phyloP scores from a whole-genome alignment of 2,797 vertebrate species.

The Taeniopygia guttata region DNA sequence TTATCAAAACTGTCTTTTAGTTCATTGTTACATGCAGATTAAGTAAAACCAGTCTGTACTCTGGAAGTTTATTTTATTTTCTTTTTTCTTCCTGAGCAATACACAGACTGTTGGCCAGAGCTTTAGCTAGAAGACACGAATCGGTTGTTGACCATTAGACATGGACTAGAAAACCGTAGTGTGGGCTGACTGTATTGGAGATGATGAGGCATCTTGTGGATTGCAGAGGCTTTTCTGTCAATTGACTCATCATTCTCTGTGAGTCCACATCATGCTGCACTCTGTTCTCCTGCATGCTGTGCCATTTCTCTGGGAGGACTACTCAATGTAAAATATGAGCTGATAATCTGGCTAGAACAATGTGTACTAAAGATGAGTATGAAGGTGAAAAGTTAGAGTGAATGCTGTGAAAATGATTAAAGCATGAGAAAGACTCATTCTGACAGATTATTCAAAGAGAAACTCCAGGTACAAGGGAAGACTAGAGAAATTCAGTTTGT shows the following conservation, averaged over 20 bases:
- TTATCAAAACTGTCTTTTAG: neutral
- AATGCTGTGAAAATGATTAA: neutral
- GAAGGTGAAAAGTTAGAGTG: neutral
- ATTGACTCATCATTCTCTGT: neutral
- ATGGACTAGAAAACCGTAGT: neutral
- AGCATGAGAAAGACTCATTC: neutral
- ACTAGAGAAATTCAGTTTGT: neutral
- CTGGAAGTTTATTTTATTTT: neutral
- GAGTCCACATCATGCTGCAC: neutral
- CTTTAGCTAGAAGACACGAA: neutral
- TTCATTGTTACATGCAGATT: neutral
- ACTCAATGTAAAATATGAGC: neutral
- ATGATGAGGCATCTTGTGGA: neutral
- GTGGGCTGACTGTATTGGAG: neutral
- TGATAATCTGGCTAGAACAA: neutral
- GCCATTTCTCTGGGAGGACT: neutral
- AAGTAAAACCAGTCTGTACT: neutral
- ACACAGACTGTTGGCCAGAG: neutral
- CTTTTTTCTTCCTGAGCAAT: neutral
- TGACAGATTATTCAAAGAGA: neutral
- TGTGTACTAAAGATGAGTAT: neutral
- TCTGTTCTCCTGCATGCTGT: neutral
- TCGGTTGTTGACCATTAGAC: neutral
- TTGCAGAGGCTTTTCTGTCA: neutral
- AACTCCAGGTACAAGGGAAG: neutral